Evolutionary conservation across 2,113 vertebrate genomes (phyloP).

Genomic region (Semicossyphus pulcher): DNA sequence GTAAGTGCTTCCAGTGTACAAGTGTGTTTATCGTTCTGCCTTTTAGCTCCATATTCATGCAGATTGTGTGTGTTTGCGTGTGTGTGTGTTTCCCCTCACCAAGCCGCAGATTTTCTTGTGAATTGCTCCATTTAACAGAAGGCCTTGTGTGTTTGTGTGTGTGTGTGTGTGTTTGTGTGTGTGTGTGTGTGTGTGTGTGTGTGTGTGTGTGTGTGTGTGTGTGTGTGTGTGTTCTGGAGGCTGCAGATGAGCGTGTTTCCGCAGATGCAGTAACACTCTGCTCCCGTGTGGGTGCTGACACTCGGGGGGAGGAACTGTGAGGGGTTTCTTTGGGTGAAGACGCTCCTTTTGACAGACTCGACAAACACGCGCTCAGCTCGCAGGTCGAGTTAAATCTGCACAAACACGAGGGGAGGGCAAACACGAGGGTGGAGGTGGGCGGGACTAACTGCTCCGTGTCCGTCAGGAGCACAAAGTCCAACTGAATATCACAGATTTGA

Average conservation of each 20-base stretch:
- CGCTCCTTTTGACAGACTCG: slow-evolving; percentile 30
- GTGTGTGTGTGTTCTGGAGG: not conserved
- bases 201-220: slow-evolving; percentile 1
- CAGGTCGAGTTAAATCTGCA: slow-evolving; percentile 19
- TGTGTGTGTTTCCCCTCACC: slow-evolving; percentile 27
- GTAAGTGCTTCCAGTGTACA: slow-evolving; percentile 42
- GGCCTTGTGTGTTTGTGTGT: not conserved
- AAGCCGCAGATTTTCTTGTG: slow-evolving; percentile 42
- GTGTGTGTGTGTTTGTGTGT: not conserved
- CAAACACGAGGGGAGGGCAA: no score
- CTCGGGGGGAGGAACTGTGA: not conserved
- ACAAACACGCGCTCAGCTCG: slow-evolving; percentile 8
- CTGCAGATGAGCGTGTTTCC: slow-evolving; percentile 8
- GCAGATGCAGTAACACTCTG: slow-evolving; percentile 43
- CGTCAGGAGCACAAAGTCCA: no score
- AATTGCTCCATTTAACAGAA: slow-evolving; percentile 61
- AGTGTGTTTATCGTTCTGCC: slow-evolving; percentile 45
- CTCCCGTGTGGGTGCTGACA: slow-evolving; percentile 23
- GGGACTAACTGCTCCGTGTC: no score
- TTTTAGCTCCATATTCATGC: slow-evolving; percentile 59
- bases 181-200: not conserved
- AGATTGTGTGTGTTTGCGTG: slow-evolving; percentile 32
- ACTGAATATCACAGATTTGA: no score
- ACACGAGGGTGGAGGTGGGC: no score
- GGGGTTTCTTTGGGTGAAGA: slow-evolving; percentile 31